These are phyloP conservation scores for Epinotia demarniana DNA, from an alignment of 2,888 invertebrate genomes.

Conservation along the genomic window DNA sequence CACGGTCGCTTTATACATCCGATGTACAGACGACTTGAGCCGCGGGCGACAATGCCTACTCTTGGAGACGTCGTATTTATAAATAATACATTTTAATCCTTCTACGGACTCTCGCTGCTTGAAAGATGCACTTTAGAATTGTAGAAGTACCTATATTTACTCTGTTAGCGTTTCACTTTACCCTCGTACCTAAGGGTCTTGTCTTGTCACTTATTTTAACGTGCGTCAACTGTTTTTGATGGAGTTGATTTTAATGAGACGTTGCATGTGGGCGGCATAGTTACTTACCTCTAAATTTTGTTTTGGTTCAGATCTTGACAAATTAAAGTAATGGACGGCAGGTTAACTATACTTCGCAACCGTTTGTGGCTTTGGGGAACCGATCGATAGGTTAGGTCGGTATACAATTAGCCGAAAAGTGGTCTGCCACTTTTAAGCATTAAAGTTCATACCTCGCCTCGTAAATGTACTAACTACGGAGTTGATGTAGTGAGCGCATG, in stretches of 20 bases:
- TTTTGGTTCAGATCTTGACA: too few relatives aligned
- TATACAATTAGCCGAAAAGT: too few relatives aligned
- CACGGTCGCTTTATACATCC: not conserved
- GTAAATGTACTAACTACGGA: too few relatives aligned
- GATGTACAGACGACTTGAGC: conserved; percentile 35
- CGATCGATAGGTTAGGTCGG: too few relatives aligned
- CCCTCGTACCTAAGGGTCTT: conserved; percentile 10
- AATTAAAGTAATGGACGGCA: too few relatives aligned
- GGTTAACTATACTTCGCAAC: too few relatives aligned
- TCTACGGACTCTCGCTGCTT: conserved; percentile 51
- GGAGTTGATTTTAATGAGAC: not conserved
- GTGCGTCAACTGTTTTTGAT: not conserved
- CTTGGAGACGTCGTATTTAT: conserved; percentile 58
- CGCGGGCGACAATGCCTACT: conserved; percentile 49
- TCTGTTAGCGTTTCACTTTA: not conserved
- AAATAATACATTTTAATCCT: conserved; percentile 72
- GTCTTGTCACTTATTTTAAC: not conserved
- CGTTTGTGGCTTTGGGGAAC: too few relatives aligned
- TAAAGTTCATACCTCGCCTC: too few relatives aligned
- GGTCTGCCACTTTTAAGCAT: too few relatives aligned
- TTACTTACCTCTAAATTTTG: too few relatives aligned
- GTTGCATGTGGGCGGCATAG: not conserved
- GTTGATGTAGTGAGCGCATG: too few relatives aligned
- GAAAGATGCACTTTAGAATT: conserved; percentile 27
- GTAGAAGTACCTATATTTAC: conserved; percentile 19